Evolutionary conservation across 2,113 vertebrate species (phyloP).

Genomic region (Barbus barbus): DNA sequence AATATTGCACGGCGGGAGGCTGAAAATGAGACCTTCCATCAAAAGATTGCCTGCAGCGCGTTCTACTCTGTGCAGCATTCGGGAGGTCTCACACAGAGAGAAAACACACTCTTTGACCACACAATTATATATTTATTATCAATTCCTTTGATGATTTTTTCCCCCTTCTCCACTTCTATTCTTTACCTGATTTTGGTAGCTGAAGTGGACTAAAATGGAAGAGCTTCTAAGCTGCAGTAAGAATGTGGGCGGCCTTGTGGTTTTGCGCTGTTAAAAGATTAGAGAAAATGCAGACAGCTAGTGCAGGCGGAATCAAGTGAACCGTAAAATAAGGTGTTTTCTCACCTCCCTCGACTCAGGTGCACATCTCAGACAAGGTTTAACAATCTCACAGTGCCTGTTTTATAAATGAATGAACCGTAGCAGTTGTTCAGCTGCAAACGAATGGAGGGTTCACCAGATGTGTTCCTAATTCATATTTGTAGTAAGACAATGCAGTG

Average conservation of each 20-base stretch:
- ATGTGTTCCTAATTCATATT: conserved; percentile 19
- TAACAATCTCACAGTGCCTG: conserved; percentile 34
- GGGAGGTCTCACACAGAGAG: conserved; percentile 77
- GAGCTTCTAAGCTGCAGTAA: conserved; percentile 62
- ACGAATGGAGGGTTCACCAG: neutral
- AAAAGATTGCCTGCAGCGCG: conserved; percentile 80
- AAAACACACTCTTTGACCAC: conserved; percentile 78
- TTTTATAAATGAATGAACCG: conserved; percentile 34
- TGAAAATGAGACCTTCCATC: conserved; percentile 83
- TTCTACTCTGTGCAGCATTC: conserved; percentile 75
- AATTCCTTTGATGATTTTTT: conserved; percentile 71
- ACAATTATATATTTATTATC: conserved; percentile 82
- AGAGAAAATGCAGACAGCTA: conserved; percentile 61
- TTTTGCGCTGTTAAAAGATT: conserved; percentile 60
- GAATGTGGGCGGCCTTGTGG: conserved; percentile 61
- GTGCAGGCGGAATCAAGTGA: conserved; percentile 66
- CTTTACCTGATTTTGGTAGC: conserved; percentile 55
- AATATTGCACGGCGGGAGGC: conserved; percentile 78
- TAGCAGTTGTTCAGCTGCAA: conserved; percentile 12
- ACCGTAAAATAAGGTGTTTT: conserved; percentile 74
- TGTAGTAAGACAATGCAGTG: neutral
- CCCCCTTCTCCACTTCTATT: conserved; percentile 12
- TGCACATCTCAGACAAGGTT: conserved; percentile 62
- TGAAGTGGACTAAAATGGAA: conserved; percentile 49
- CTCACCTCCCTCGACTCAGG: conserved; percentile 65